A percentile compares a stretch with the other conserved stretches of the same genome.
Conservation (phyloP, 1,140 invertebrate genomes). For the Chlorops oryzae region DNA sequence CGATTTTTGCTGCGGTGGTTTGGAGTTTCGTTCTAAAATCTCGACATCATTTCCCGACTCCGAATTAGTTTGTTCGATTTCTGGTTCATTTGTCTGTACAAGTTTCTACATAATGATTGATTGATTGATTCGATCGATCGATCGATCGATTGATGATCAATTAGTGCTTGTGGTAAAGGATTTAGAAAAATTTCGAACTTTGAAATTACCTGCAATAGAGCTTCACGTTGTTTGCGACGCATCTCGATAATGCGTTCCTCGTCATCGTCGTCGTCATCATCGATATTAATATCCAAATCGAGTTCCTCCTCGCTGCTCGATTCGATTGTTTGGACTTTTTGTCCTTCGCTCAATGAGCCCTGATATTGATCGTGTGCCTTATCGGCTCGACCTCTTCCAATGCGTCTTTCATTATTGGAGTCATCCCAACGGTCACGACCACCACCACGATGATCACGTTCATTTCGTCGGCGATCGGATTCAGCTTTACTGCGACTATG, state of each 20-base stretch:
- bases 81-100: neutral
- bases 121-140: too few species aligned
- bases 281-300: conserved; percentile 65
- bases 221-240: conserved; percentile 81
- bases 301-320: conserved; percentile 59
- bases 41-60: too few species aligned
- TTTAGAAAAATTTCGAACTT: too few species aligned
- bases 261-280: conserved; percentile 90
- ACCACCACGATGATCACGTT: conserved; percentile 30
- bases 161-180: too few species aligned
- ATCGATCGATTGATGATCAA: too few species aligned
- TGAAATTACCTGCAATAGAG: conserved; percentile 75
- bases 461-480: conserved; percentile 34
- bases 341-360: conserved; percentile 77
- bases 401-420: conserved; percentile 39
- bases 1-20: too few species aligned
- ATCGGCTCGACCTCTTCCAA: conserved; percentile 29
- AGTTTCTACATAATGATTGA: neutral
- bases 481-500: conserved; percentile 45
- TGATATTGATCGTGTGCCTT: conserved; percentile 44
- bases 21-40: conserved; percentile 4
- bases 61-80: too few species aligned
- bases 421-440: conserved; percentile 23
- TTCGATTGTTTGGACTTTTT: conserved; percentile 57
- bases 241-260: conserved; percentile 90